These are phyloP conservation scores for Porites evermanni DNA, from an alignment of 92 coral and sea anemone genomes.

Conservation along the genomic window DNA sequence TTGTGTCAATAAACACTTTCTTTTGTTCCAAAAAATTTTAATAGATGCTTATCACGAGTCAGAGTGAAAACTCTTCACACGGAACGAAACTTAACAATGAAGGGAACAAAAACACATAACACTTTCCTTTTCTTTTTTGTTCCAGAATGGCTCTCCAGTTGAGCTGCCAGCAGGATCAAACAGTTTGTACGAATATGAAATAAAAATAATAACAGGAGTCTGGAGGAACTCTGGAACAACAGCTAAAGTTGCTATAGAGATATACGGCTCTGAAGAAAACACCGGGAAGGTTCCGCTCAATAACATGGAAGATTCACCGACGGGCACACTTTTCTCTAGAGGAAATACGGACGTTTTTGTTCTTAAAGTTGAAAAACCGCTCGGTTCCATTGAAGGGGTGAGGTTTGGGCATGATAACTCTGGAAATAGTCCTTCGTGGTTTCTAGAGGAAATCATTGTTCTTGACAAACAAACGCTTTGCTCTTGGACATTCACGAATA, in stretches of 20 bases:
- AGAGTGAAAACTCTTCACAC: no score
- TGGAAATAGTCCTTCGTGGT: conserved; percentile 66
- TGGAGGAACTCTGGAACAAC: conserved; percentile 55
- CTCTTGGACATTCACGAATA: conserved; percentile 38
- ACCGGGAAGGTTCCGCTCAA: conserved; percentile 27
- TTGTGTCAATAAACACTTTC: no score
- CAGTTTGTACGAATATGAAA: conserved; percentile 37
- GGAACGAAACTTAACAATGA: no score
- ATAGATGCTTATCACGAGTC: no score
- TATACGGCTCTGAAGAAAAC: conserved; percentile 38
- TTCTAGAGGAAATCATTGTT: conserved; percentile 49
- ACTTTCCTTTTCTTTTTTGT: neutral
- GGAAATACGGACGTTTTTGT: conserved; percentile 61
- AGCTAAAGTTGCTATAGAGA: conserved; percentile 51
- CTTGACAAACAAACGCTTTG: conserved; percentile 33
- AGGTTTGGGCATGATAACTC: conserved; percentile 65
- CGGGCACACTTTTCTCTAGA: conserved; percentile 45
- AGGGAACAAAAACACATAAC: neutral
- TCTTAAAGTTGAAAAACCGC: conserved; percentile 20
- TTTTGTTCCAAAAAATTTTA: no score
- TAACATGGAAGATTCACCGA: neutral
- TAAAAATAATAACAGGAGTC: conserved; percentile 40
- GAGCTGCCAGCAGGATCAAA: conserved; percentile 32
- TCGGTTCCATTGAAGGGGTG: conserved; percentile 48
- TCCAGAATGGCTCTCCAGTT: conserved; percentile 73